Evolutionary conservation across 2,113 vertebrate species (phyloP).

Genomic region (Balaenoptera acutorostrata): DNA sequence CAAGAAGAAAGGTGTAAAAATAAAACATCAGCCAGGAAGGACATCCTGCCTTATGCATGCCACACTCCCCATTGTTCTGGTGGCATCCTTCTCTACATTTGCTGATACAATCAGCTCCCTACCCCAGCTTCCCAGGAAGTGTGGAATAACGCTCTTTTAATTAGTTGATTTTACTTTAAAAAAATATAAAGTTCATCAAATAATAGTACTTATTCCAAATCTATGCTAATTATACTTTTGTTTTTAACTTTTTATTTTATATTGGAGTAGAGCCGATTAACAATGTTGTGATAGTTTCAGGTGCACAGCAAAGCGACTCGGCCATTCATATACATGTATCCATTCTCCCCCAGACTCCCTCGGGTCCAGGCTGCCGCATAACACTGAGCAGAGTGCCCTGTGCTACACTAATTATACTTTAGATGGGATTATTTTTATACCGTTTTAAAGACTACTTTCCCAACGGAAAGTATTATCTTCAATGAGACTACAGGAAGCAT

Average conservation of each 20-base stretch:
- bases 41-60: background rate
- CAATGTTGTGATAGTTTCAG: too few relatives aligned
- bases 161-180: background rate
- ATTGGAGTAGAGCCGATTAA: too few relatives aligned
- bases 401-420: background rate
- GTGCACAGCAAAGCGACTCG: too few relatives aligned
- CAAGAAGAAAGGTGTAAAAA: background rate
- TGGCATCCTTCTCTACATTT: rapidly evolving
- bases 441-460: background rate
- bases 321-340: too few relatives aligned
- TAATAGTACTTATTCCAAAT: background rate
- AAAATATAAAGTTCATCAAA: background rate
- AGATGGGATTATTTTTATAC: background rate
- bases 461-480: background rate
- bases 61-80: background rate
- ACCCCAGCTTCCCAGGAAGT: background rate
- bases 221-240: background rate
- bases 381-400: too few relatives aligned
- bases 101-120: background rate
- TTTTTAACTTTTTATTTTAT: too few relatives aligned
- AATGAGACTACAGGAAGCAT: background rate
- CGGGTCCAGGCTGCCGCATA: too few relatives aligned
- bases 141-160: background rate
- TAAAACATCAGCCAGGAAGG: background rate
- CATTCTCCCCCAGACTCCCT: too few relatives aligned